Evolutionary conservation across 2,888 invertebrate species (phyloP).

Genomic region (Drosophila longiperda): DNA sequence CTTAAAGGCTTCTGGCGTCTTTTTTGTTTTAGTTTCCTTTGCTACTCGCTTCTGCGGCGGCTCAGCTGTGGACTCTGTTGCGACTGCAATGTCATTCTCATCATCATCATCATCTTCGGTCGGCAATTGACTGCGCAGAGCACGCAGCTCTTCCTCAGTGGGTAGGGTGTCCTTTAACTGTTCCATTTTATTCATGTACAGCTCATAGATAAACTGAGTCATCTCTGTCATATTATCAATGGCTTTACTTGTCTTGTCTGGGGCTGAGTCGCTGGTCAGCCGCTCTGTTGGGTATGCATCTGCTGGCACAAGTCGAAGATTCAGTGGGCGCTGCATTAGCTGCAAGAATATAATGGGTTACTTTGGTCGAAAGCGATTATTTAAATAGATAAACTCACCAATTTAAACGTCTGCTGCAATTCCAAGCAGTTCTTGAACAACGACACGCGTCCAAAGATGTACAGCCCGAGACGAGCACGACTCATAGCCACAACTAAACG

Average conservation of each 20-base stretch:
- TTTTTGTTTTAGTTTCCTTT: constrained; percentile 42
- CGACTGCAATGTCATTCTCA: background rate
- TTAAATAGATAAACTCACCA: constrained; percentile 86
- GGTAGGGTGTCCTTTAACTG: constrained; percentile 86
- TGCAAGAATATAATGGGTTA: constrained; percentile 79
- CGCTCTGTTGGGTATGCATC: constrained; percentile 92
- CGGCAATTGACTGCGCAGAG: constrained; percentile 84
- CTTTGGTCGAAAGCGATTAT: background rate
- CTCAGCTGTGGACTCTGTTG: constrained; percentile 40
- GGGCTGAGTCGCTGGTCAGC: constrained; percentile 84
- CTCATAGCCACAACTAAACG: constrained; percentile 99
- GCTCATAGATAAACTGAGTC: constrained; percentile 97
- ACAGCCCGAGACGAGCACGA: constrained; percentile 97
- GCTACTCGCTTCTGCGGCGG: constrained; percentile 55
- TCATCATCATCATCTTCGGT: constrained; percentile 83
- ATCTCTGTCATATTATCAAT: constrained; percentile 93
- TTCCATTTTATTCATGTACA: constrained; percentile 92
- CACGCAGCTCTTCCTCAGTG: constrained; percentile 67
- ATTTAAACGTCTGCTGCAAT: constrained; percentile 96
- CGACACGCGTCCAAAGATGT: constrained; percentile 96
- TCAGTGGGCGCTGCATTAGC: constrained; percentile 92
- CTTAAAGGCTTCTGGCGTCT: constrained; percentile 71
- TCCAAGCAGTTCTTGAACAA: constrained; percentile 99
- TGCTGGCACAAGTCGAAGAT: constrained; percentile 91
- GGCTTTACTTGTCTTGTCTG: constrained; percentile 78